Evolutionary conservation across 1,140 invertebrate species (phyloP), one percentile per base, ranked within the genome.

Genomic region (Aphelenchoides fujianensis): DNA sequence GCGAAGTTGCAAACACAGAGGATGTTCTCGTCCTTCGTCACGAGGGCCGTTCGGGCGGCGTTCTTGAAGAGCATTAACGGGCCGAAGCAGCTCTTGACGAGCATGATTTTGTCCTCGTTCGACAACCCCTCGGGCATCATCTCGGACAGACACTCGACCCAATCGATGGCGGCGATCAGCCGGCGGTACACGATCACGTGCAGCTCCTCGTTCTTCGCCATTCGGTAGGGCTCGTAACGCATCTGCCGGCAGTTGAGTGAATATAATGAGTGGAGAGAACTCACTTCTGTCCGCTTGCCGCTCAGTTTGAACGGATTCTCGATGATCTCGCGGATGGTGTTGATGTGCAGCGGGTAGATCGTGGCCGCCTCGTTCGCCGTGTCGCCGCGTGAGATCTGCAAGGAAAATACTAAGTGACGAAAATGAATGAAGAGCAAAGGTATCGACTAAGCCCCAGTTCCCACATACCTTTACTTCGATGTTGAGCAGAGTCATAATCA

Each of bases 111-210:
- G 57, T 84, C 75, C 32, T 83, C 80, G 32, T 62, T 57, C 1
- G 53, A 70, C 23, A 81, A 61, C 2, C 71, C 78, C 3, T 69
- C 75, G 28, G 63, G 70, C 68, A 82, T 52, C 64, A 82, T 62
- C 32, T 85, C 83, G 12, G 81, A 70, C 28, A 82, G 52, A 34
- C 66, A 32, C 30, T 82, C 83, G 1, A 82, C 83, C 81, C 81
- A 82, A 72, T 82, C 81, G 66, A 82, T 83, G n/a, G 83, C 80
- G 7, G 81, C 81, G n/a, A 82, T 83, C 31, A 82, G 66, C 35
- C 81, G 57, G 9, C 81, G 72, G 70, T 84, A 84, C 3, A 81
- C 81, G 62, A 82, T 81, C 23, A 74, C 57, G 36, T 36, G 76
- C n/a, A 82, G 71, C 54, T 82, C 81, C 57, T 84, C 72, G 59